A percentile compares a stretch with the other conserved stretches of the same genome.
Evolutionary conservation across 2,797 vertebrate genomes (phyloP).

Genomic region (Sebastes steindachneri): DNA sequence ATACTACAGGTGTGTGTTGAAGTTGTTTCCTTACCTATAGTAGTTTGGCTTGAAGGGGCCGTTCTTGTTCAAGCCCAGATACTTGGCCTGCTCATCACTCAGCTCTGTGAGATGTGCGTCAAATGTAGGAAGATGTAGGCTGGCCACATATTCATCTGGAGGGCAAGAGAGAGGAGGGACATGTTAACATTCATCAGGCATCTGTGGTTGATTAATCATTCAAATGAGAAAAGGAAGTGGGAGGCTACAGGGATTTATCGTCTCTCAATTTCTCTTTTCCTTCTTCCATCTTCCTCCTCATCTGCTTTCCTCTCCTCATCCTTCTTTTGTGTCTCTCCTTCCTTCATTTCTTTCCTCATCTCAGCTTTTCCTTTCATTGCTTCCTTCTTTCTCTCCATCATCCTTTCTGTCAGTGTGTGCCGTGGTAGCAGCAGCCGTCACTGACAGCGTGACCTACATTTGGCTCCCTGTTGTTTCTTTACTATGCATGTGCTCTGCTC

Average conservation of each 20-base stretch:
- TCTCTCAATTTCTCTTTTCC: neutral
- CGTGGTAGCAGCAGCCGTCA: constrained; percentile 31
- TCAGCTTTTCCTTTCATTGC: neutral
- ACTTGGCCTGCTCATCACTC: constrained; percentile 96
- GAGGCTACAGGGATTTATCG: neutral
- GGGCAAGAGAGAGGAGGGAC: neutral
- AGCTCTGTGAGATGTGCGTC: constrained; percentile 97
- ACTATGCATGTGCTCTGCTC: constrained; percentile 5
- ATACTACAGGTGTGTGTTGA: neutral
- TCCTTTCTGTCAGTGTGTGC: constrained; percentile 11
- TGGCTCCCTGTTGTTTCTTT: constrained; percentile 33
- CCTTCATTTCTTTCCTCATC: neutral
- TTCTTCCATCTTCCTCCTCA: neutral
- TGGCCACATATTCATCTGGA: constrained; percentile 97
- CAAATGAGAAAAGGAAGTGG: constrained; percentile 1
- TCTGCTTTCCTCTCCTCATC: neutral
- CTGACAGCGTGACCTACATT: constrained; percentile 79
- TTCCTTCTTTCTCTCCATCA: neutral
- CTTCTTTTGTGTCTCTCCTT: neutral
- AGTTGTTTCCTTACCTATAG: constrained; percentile 86
- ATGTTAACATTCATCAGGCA: neutral
- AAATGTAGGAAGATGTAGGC: constrained; percentile 97
- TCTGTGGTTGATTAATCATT: constrained; percentile 21
- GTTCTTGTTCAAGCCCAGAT: constrained; percentile 97
- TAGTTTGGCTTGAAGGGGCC: constrained; percentile 99